phyloP scores from a whole-genome alignment of 2,797 vertebrate genomes.

The Coreius guichenoti region DNA sequence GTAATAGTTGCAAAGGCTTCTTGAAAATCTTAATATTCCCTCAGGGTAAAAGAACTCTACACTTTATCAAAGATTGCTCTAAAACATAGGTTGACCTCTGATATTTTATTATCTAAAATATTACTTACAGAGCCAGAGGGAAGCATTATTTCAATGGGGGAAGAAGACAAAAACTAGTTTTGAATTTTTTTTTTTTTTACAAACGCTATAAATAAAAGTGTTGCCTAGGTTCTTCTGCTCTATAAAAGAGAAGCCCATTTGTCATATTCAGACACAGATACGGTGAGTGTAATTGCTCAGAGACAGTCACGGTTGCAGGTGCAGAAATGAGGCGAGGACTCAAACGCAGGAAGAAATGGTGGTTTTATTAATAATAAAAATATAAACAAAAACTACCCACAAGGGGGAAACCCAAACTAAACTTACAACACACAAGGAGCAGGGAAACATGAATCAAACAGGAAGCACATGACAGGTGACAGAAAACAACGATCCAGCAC shows the following conservation, averaged over 20 bases:
- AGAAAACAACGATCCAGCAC: too few relatives aligned
- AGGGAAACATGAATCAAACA: too few relatives aligned
- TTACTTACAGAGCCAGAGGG: background rate
- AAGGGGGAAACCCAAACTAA: too few relatives aligned
- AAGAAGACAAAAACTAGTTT: conserved; percentile 2
- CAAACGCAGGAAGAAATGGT: too few relatives aligned
- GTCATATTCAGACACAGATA: conserved; percentile 20
- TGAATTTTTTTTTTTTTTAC: background rate
- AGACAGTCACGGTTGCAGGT: conserved; percentile 22
- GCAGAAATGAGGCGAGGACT: too few relatives aligned
- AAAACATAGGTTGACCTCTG: background rate
- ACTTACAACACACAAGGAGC: too few relatives aligned
- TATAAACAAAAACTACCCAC: too few relatives aligned
- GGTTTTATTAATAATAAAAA: too few relatives aligned
- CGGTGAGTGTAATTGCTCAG: conserved; percentile 14
- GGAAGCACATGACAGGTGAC: too few relatives aligned
- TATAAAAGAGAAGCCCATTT: conserved; percentile 5
- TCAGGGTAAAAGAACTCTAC: conserved; percentile 15
- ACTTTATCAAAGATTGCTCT: conserved; percentile 9
- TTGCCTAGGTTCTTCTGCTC: conserved; percentile 5
- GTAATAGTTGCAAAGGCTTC: conserved; percentile 19
- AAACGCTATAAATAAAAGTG: conserved; percentile 6
- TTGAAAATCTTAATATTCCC: conserved; percentile 25
- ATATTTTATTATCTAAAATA: background rate
- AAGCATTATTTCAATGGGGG: background rate